Base-by-base conservation (phyloP, 2,888 invertebrate species). In the Neoitamus cyanurus region DNA sequence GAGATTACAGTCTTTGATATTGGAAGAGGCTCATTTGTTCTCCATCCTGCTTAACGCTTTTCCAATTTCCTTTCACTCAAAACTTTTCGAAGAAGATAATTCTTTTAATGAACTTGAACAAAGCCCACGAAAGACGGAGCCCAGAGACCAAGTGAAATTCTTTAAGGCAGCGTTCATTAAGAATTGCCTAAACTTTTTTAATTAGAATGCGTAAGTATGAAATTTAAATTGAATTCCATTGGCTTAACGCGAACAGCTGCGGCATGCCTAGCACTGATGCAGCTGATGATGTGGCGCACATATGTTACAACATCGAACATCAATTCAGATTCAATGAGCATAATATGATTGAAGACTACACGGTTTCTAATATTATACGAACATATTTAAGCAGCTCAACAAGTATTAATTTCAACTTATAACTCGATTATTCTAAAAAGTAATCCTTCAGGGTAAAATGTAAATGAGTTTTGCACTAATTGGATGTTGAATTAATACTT, bases 1-100 rank as follows among this genome's bases (percentile, higher is more conserved):
- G 28, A 75, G 42, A 42, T 75, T 75, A 28, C 13, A 20, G 25
- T 25, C 75, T 75, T 75, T 75, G 42, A 75, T 75, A 75, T 42
- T 28, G 9, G 7, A 42, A 20, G 36, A 31, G 28, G 30, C n/a
- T 42, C 28, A 78, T 25, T 58, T 58, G 30, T 9, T 15, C 48
- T 42, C 37, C 13, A 42, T 46, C 31, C 30, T 48, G 7, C 15
- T 78, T 37, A 36, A 36, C 37, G 34, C 69, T 69, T 82, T 82
- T n/a, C 34, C 82, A 82, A 82, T 69, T 82, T 80, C 68, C 34
- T 68, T 80, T 58, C 48, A 28, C 7, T 80, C 9, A 34, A 58
- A 80, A 80, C 68, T 80, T 82, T 82, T 36, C 69, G 15, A n/a
- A 20, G 78, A 34, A 78, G 30, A 48, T 48, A 48, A 78, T 42